Base-by-base conservation (phyloP, 2,797 vertebrate species). In the Pseudochaenichthys georgianus region DNA sequence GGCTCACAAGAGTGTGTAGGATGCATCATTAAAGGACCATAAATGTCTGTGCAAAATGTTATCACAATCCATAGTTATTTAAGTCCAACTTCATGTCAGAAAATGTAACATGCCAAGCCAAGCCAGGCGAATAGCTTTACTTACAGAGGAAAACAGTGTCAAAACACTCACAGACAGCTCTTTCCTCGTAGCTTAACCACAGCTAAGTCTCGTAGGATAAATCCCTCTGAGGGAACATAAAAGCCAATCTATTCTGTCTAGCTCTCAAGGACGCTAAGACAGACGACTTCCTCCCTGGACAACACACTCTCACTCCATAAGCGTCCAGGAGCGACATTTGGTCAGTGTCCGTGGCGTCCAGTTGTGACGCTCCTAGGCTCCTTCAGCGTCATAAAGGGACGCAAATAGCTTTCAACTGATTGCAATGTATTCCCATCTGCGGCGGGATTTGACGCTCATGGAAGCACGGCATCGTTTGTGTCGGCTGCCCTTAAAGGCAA, bases 191-290 rank as follows among this genome's bases (percentile, higher is more conserved):
- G 41, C 8, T 21, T 23, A 21, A 34, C 4, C 41, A 51, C 19
- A 51, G 64, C 28, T 38, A 38, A 51, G 8, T 73, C 31, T 3
- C 11, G 10, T 9, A 13, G 4, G 28, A 28, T 34, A 23, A 45
- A 23, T 57, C 45, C 47, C 60, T 67, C 47, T 69, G n/a, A 43
- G 53, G 43, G 55, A 54, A 66, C 67, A 67, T 80, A 75, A 70
- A 80, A 64, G 51, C n/a, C 21, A n/a, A 3, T 70, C 42, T 45
- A 21, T 53, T 13, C 50, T 66, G 54, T 69, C 62, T 53, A 43
- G 52, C 52, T 75, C 17, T 77, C 64, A 73, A 75, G 64, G 77
- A 80, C 69, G 48, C 59, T 51, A 73, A 13, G 67, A 21, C 28
- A 64, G 51, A 64, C 23, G n/a, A 54, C 58, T 63, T 54, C 23